Conservation (phyloP, 1,140 invertebrate genomes). For the Pteromalus puparum region DNA sequence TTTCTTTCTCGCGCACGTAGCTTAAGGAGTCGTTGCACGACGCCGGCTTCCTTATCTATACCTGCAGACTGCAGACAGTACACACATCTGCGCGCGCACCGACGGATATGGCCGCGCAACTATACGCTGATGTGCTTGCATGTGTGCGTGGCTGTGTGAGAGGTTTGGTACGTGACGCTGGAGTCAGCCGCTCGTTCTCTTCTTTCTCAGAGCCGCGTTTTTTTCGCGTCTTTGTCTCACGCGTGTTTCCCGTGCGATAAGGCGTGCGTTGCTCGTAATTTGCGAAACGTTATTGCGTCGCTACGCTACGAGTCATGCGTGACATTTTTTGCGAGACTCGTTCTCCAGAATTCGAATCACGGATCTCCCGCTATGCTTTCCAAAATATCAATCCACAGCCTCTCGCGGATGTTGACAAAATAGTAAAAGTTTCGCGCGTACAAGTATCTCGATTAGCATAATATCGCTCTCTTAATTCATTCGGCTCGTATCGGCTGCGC, state of each 20-base stretch:
- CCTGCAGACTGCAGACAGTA: no score
- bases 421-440: conserved; percentile 28
- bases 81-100: no score
- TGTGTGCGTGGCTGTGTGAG: neutral
- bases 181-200: neutral
- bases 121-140: neutral
- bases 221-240: neutral
- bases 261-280: no score
- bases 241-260: neutral
- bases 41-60: neutral
- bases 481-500: neutral
- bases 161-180: conserved; percentile 15
- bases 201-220: neutral
- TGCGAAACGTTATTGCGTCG: no score
- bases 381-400: neutral
- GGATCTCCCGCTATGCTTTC: neutral
- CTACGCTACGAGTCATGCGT: neutral
- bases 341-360: no score
- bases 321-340: neutral
- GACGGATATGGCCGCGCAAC: neutral
- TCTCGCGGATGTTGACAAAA: neutral
- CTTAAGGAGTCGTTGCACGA: conserved; percentile 35
- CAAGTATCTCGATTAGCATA: neutral
- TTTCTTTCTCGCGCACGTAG: conserved; percentile 13
- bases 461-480: no score